Evolutionary conservation across 2,113 vertebrate species (phyloP), one percentile per base, ranked within the genome.

Genomic region (Uria lomvia): DNA sequence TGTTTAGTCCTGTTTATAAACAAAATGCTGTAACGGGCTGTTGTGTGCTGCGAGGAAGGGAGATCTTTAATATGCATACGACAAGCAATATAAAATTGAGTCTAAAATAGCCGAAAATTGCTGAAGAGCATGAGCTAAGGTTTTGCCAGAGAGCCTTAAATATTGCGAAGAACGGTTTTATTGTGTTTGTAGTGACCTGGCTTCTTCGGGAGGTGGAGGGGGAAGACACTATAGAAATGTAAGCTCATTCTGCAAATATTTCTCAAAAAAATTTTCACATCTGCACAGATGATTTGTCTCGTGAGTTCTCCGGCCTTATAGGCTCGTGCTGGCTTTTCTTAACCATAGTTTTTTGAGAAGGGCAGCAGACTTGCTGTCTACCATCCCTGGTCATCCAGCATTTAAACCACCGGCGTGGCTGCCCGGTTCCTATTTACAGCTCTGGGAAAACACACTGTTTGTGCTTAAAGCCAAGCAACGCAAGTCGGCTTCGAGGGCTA

Each of bases 351-450:
- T 47, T 53, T 68, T 12, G 73, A 47, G 79, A 78, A 66, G 76
- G 49, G 40, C 59, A 43, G 71, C 50, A 92, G 95, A 74, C 78
- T 97, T 86, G 67, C 92, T 97, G 77, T 92, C 94, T 96, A 18
- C 88, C 83, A 6, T 71, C 76, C 38, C 24, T 30, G 6, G 50
- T 68, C 77, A 65, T 77, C 8, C 76, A 85, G 82, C 81, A 30
- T 73, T 87, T 53, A 79, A 55, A 29, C 81, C 93, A 22, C 47
- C 58, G 26, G 80, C 59, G 12, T 56, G 53, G 70, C 78, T 85
- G 76, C 75, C 84, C 80, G 55, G 88, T 73, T 94, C 94, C 95
- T 97, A 8, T 96, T 97, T 95, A 78, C 85, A 38, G 90, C 78
- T 76, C 74, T 49, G 77, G 89, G 93, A 78, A 79, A 77, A 49